Evolutionary conservation across 2,888 invertebrate species (phyloP).

Genomic region (Crossocerus cetratus): DNA sequence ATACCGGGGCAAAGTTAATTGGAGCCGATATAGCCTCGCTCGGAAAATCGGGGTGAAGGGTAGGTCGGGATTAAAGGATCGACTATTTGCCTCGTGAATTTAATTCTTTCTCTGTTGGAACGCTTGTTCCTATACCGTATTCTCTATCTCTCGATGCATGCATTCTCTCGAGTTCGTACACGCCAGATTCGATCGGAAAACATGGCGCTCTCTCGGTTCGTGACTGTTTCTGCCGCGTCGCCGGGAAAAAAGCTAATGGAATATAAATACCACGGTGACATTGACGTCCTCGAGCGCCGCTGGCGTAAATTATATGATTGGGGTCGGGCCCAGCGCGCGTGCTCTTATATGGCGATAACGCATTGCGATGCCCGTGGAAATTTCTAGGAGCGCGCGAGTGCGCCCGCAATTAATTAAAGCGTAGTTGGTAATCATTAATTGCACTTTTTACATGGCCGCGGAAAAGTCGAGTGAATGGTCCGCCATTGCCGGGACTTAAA

Average conservation of each 20-base stretch:
- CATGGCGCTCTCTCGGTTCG: not conserved
- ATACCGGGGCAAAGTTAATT: not conserved
- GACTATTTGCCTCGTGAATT: not conserved
- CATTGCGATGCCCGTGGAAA: not conserved
- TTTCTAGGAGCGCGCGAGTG: constrained; percentile 25
- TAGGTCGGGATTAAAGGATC: not conserved
- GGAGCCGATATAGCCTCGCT: not conserved
- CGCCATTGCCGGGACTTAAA: no score
- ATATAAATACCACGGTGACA: not conserved
- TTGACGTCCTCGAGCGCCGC: not conserved
- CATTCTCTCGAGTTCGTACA: not conserved
- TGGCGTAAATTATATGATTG: not conserved
- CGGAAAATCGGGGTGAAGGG: not conserved
- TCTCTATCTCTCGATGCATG: not conserved
- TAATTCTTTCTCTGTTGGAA: not conserved
- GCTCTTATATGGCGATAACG: not conserved
- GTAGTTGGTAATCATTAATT: constrained; percentile 27
- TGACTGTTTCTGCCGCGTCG: not conserved
- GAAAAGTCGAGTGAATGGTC: no score
- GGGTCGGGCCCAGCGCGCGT: not conserved
- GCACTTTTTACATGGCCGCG: constrained; percentile 18
- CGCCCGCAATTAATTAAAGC: constrained; percentile 37
- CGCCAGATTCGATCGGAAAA: not conserved
- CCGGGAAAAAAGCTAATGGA: not conserved
- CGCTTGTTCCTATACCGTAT: not conserved